Evolutionary conservation across 2,113 vertebrate genomes (phyloP).

Genomic region (Myotis lucifugus): DNA sequence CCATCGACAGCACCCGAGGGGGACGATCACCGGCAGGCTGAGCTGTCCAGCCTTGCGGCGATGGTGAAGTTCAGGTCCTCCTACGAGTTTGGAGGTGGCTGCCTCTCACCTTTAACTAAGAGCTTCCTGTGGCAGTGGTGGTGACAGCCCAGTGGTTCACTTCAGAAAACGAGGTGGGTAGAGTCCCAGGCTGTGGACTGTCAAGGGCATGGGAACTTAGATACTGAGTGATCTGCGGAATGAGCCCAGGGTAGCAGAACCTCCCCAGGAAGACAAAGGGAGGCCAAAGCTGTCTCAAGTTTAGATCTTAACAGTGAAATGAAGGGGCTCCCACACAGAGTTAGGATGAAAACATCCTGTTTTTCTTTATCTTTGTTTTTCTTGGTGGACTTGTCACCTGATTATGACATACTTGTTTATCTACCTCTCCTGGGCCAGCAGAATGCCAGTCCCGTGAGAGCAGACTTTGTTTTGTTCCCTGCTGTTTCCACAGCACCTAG

Average conservation of each 20-base stretch:
- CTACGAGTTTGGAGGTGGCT: neutral
- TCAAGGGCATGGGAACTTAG: neutral
- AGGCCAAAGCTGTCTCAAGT: neutral
- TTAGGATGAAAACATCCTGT: neutral
- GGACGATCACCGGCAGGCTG: fast-evolving
- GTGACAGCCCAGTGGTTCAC: neutral
- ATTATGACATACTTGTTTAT: neutral
- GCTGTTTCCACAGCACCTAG: neutral
- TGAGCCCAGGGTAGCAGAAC: fast-evolving
- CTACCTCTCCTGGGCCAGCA: neutral
- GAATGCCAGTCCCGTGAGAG: neutral
- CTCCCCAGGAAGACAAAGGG: neutral
- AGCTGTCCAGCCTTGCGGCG: neutral
- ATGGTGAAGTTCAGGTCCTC: neutral
- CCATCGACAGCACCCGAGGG: too few species aligned
- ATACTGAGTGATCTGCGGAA: neutral
- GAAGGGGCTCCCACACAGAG: neutral
- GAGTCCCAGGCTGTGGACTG: neutral
- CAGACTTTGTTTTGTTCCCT: neutral
- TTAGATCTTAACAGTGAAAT: neutral
- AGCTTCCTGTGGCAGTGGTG: neutral
- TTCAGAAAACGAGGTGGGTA: neutral
- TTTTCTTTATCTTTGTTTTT: neutral
- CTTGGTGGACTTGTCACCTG: neutral
- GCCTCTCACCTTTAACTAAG: neutral